A percentile compares a stretch with the other conserved stretches of the same genome.
These are phyloP conservation scores for Herpailurus yagouaroundi DNA, from an alignment of 2,113 vertebrate genomes.

Conservation along the genomic window DNA sequence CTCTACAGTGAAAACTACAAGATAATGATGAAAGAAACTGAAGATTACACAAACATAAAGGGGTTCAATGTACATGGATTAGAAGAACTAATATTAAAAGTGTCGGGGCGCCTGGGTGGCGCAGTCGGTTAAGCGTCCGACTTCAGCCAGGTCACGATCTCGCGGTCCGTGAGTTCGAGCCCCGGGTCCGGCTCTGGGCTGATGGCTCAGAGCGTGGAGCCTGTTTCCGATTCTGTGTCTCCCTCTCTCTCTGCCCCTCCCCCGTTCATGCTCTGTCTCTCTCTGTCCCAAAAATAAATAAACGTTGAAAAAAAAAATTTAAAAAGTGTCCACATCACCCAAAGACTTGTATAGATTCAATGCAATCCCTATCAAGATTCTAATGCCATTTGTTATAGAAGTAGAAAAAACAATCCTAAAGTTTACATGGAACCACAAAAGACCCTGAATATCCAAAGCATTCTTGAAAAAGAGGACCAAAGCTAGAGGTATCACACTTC, in stretches of 20 bases:
- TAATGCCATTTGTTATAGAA: background rate
- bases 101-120: no score
- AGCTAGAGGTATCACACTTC: background rate
- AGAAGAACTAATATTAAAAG: background rate
- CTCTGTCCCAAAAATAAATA: no score
- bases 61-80: background rate
- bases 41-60: background rate
- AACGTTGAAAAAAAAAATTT: no score
- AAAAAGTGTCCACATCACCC: background rate
- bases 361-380: background rate
- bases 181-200: no score
- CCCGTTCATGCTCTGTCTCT: no score
- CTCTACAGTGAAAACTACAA: background rate
- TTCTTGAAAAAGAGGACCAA: background rate
- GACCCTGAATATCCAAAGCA: background rate
- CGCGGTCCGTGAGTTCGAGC: no score
- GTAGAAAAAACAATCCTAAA: background rate
- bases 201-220: no score
- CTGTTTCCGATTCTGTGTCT: no score
- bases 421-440: background rate
- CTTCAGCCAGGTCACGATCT: no score
- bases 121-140: no score
- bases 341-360: background rate
- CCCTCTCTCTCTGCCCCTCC: no score
- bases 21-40: background rate